A percentile compares a stretch with the other conserved stretches of the same genome.
Evolutionary conservation across 2,797 vertebrate genomes (phyloP).

Genomic region (Enteromius viviparus): DNA sequence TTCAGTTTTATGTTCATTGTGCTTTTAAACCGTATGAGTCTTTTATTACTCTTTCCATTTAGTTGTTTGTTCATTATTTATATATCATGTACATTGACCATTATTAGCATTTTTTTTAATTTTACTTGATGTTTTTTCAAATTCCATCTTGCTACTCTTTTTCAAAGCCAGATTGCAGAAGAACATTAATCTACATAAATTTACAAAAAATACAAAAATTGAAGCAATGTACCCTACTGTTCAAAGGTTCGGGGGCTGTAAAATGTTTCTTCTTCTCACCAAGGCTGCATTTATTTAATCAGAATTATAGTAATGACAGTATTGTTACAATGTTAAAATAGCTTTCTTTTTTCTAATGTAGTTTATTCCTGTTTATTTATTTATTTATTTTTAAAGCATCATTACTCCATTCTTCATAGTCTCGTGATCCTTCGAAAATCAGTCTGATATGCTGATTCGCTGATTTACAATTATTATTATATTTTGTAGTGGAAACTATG

Average conservation of each 20-base stretch:
- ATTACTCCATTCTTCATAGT: not conserved
- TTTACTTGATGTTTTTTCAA: not conserved
- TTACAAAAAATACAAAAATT: too few species aligned
- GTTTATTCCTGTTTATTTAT: not conserved
- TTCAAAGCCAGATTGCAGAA: not conserved
- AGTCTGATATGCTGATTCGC: not conserved
- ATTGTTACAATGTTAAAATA: not conserved
- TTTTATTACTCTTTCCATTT: not conserved
- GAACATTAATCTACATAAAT: not conserved
- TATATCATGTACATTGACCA: too few species aligned
- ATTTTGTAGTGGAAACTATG: not conserved
- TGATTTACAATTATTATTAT: not conserved
- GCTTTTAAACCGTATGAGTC: not conserved
- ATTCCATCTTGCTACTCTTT: not conserved
- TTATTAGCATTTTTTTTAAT: not conserved
- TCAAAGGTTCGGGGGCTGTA: not conserved
- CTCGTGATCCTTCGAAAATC: not conserved
- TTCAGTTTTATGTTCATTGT: conserved; percentile 19
- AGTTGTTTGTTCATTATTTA: not conserved
- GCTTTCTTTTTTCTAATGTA: not conserved
- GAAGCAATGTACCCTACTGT: not conserved
- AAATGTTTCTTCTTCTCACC: not conserved
- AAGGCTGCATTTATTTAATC: not conserved
- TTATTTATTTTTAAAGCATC: not conserved
- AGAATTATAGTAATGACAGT: not conserved